phyloP scores from a whole-genome alignment of 2,797 vertebrate species.

The Onychomys leucogaster region DNA sequence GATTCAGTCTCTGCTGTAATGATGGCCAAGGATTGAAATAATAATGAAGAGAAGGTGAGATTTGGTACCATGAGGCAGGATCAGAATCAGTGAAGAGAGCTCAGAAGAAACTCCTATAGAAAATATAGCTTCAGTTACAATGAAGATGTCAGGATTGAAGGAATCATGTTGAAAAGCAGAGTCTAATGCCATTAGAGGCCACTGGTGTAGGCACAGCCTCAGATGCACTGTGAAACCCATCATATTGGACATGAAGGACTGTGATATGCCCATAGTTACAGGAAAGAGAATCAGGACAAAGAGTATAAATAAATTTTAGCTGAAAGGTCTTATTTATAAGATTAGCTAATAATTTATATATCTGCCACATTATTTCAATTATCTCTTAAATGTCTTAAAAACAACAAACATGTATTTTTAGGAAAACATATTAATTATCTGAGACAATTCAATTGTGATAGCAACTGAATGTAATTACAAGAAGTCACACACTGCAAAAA shows the following conservation, averaged over 20 bases:
- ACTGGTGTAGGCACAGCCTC: too few species aligned
- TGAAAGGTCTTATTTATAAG: conserved; percentile 36
- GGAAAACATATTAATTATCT: conserved; percentile 59
- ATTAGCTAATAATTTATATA: conserved; percentile 58
- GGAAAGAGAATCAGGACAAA: not conserved
- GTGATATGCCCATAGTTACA: not conserved
- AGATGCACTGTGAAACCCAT: not conserved
- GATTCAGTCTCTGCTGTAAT: too few species aligned
- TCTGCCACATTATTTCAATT: conserved; percentile 62
- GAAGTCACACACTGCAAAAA: not conserved
- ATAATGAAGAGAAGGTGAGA: not conserved
- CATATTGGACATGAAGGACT: not conserved
- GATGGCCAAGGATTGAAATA: not conserved
- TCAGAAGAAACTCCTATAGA: not conserved
- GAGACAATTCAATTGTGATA: conserved; percentile 41
- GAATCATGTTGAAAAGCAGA: too few species aligned
- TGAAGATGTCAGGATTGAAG: not conserved
- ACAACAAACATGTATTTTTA: conserved; percentile 35
- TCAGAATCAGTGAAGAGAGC: not conserved
- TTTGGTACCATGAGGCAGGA: not conserved
- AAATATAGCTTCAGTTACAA: not conserved
- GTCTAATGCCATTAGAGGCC: not conserved
- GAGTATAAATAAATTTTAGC: conserved; percentile 17
- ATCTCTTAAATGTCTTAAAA: not conserved
- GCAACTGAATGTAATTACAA: not conserved